Evolutionary conservation across 1,140 invertebrate species (phyloP), one percentile per base, ranked within the genome.

Genomic region (Megathymus violae): DNA sequence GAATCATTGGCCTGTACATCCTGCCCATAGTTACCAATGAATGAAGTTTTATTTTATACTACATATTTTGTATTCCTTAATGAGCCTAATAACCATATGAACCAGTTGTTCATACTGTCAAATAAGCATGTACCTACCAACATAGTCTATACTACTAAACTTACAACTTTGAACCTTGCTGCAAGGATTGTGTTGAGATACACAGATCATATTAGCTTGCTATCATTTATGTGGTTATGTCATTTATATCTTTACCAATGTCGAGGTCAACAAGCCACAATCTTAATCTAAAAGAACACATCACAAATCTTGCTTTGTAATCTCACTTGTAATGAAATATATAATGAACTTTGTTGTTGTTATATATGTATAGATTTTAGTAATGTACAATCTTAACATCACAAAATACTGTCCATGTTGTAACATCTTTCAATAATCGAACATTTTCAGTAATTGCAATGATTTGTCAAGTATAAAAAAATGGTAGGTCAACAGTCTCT

Each of bases 31-130:
- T 17, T 17, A 62, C 38, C 25, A 34, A 52, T 69, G 54, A 74
- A 79, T 77, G 59, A 70, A 67, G 64, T 71, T 78, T 74, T 76
- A 80, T 80, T 77, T 76, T 77, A 51, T 62, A 76, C 65, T 68
- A 71, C 51, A 71, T 67, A 70, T 58, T 72, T 36, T 73, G 67
- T 63, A 25, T 70, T 72, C 69, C 67, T 84, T 80, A 84, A 80
- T 84, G 75, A 72, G 58, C 46, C 62, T 78, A 82, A 80, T 77
- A 77, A 77, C 69, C 64, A 27, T 47, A 27, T 52, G 14, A 19
- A 62, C n/a, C 51, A 60, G 52, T 62, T 63, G 52, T n/a, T n/a
- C n/a, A n/a, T 43, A 62, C 59, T 38, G 63, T 64, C 16, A 43
- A 60, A 66, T 63, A 22, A 14, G 52, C 44, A 44, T 50, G 22